Evolutionary conservation across 2,888 invertebrate species (phyloP).

Genomic region (Drosophila niveifrons): DNA sequence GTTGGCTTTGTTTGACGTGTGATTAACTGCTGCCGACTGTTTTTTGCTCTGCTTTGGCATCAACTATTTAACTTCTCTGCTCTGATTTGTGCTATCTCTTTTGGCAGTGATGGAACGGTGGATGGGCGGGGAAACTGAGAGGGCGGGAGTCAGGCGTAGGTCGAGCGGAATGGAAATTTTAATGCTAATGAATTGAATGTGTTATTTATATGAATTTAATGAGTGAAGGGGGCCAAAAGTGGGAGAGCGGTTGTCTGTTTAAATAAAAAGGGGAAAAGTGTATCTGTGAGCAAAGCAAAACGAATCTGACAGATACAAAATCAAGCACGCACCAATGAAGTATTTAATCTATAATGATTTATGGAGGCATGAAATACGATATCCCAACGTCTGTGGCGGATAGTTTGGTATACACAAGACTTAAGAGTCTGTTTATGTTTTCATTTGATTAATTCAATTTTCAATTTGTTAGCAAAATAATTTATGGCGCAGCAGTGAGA

Average conservation of each 20-base stretch:
- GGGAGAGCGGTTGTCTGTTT: not conserved
- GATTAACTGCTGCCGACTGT: slow-evolving; percentile 69
- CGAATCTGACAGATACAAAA: slow-evolving; percentile 31
- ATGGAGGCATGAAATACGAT: slow-evolving; percentile 4
- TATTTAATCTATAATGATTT: slow-evolving; percentile 11
- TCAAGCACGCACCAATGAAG: slow-evolving; percentile 18
- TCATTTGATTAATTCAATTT: slow-evolving; percentile 10
- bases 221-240: not conserved
- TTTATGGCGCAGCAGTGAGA: slow-evolving; percentile 1
- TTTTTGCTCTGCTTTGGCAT: slow-evolving; percentile 34
- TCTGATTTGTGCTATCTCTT: slow-evolving; percentile 25
- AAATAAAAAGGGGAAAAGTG: not conserved
- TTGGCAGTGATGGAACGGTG: slow-evolving; percentile 2
- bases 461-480: slow-evolving; percentile 2
- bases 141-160: not conserved
- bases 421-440: not conserved
- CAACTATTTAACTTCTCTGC: slow-evolving; percentile 30
- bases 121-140: not conserved
- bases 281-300: slow-evolving; percentile 10
- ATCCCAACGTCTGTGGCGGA: not conserved
- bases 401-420: not conserved
- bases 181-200: slow-evolving; percentile 15
- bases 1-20: slow-evolving; percentile 59
- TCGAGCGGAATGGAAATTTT: slow-evolving; percentile 2
- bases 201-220: slow-evolving; percentile 7